Evolutionary conservation across 2,113 vertebrate genomes (phyloP).

Genomic region (Ophiodon elongatus): DNA sequence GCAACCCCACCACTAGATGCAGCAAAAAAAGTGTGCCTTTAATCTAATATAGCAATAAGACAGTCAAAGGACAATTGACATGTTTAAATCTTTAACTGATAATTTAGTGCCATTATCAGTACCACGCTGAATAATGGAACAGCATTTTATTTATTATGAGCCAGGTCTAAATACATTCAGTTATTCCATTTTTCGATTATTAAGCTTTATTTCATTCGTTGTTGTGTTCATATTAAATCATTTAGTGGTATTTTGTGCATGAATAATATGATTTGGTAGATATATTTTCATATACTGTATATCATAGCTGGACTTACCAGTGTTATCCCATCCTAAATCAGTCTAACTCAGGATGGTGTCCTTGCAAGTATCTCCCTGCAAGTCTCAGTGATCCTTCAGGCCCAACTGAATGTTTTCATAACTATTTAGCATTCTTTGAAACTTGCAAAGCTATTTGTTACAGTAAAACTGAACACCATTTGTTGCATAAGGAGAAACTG

Average conservation of each 20-base stretch:
- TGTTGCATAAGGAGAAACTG: not conserved
- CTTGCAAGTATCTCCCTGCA: too few species aligned
- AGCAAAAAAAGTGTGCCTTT: not conserved
- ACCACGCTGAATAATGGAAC: not conserved
- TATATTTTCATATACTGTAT: not conserved
- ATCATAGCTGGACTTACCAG: not conserved
- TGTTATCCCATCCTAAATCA: not conserved
- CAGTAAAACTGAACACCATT: not conserved
- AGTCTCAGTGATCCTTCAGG: too few species aligned
- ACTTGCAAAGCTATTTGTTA: not conserved
- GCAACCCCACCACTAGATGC: not conserved
- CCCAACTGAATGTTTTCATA: not conserved
- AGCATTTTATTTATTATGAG: not conserved
- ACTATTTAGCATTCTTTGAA: not conserved
- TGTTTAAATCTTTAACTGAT: not conserved
- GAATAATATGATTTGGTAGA: not conserved
- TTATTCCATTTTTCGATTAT: not conserved
- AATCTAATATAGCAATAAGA: not conserved
- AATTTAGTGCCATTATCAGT: not conserved
- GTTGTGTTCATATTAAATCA: not conserved
- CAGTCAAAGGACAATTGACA: not conserved
- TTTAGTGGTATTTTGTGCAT: not conserved
- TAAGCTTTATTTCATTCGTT: not conserved
- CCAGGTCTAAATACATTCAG: not conserved
- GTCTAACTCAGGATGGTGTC: not conserved